Evolutionary conservation across 2,888 invertebrate genomes (phyloP), one percentile per base, ranked within the genome.

Genomic region (Epirrhoe tristata): DNA sequence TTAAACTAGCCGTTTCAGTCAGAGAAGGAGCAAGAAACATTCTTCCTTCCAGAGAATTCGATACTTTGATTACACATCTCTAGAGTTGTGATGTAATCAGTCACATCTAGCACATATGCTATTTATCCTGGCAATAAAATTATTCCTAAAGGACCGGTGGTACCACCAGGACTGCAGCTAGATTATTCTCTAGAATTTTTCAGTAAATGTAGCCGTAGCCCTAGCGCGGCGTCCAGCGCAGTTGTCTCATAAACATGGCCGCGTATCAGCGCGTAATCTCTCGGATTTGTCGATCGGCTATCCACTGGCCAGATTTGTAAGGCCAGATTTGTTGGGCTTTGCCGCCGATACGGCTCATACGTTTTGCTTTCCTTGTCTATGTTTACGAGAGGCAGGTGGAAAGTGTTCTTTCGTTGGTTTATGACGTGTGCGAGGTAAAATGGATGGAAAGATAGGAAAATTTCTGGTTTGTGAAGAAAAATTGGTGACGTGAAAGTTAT

Each of bases 211-310:
- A 14, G 48, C 5, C 6, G 14, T 85, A 90, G 62, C 90, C 91
- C 91, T 90, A 56, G 69, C 75, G 79, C 77, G 75, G 80, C 81
- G 90, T 87, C 88, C 88, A 81, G 87, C 79, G 77, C 74, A 79
- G 79, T 85, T 90, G 90, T 90, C 93, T 90, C 91, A 91, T 92
- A 93, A 93, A 92, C 92, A 91, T 90, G 89, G 82, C 78, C 80
- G 87, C 81, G 93, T 94, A 93, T 94, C 94, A 93, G 91, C 88
- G 89, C 86, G 92, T 94, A 94, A 94, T 94, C 94, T 94, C 83
- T 80, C 81, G 93, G 94, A 93, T 94, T 94, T 94, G 94, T 93
- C 93, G 93, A 93, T 93, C 92, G 93, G 89, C 87, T 90, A 91
- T 91, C 92, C 92, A 86, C 85, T 88, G 89, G 78, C 86, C 88